Percentiles rank a stretch among this genome's conserved stretches.
Conservation (phyloP, 2,797 vertebrate species). For the Myotis daubentonii region DNA sequence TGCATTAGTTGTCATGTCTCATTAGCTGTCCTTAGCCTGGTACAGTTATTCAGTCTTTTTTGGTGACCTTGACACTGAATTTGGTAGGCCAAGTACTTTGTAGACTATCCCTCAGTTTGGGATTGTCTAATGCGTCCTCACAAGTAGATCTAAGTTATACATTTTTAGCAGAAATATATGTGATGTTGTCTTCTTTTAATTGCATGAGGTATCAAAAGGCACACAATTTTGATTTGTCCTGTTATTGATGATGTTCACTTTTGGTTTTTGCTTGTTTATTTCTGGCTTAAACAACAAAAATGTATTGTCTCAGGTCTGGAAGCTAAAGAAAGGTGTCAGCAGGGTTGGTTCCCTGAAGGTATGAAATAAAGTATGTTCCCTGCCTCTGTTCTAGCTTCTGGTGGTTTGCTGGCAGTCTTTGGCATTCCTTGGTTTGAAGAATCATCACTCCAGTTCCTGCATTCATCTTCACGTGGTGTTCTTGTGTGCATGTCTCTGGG, state of each 20-base stretch:
- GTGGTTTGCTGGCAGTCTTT: background rate
- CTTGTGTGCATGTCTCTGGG: background rate
- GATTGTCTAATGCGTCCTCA: background rate
- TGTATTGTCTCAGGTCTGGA: background rate
- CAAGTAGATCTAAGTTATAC: background rate
- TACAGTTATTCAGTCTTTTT: background rate
- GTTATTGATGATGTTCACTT: background rate
- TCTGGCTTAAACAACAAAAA: background rate
- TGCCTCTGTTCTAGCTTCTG: background rate
- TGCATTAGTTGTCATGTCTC: background rate
- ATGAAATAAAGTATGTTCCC: background rate
- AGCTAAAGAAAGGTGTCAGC: background rate
- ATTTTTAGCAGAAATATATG: background rate
- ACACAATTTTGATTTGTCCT: background rate
- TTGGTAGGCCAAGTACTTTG: background rate
- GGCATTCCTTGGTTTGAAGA: background rate
- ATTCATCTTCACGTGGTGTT: background rate
- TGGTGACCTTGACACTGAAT: background rate
- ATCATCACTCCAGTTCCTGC: background rate
- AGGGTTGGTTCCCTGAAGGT: background rate
- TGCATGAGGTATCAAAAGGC: background rate
- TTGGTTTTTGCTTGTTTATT: background rate
- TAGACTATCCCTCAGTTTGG: background rate
- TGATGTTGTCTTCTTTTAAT: background rate
- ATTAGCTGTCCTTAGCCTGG: background rate